phyloP scores from a whole-genome alignment of 1,140 invertebrate genomes.

The Choristoneura fumiferana region DNA sequence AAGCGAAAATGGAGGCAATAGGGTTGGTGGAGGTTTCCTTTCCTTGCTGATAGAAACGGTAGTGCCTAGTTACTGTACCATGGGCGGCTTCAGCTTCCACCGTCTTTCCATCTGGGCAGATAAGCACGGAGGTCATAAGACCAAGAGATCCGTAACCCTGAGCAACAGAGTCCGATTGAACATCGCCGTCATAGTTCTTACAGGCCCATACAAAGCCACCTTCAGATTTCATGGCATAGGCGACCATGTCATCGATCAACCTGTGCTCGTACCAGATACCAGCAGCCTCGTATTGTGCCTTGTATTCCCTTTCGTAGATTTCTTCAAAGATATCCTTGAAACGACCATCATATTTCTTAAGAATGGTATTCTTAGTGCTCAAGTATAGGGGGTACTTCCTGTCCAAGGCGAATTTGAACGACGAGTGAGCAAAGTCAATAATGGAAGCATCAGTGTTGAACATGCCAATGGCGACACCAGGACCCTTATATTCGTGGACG shows the following conservation, averaged over 20 bases:
- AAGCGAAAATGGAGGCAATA: conserved; percentile 99
- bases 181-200: conserved; percentile 99
- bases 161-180: conserved; percentile 98
- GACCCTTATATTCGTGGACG: conserved; percentile 91
- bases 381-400: conserved; percentile 95
- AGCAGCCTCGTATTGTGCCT: conserved; percentile 89
- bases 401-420: conserved; percentile 93
- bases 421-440: conserved; percentile 94
- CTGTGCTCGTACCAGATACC: conserved; percentile 98
- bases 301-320: conserved; percentile 96
- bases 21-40: conserved; percentile 99
- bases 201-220: conserved; percentile 99
- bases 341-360: conserved; percentile 98
- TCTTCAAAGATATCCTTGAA: conserved; percentile 99
- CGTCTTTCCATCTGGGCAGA: conserved; percentile 98
- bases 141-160: conserved; percentile 96
- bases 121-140: conserved; percentile 96
- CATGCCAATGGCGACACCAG: conserved; percentile 96
- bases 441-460: conserved; percentile 98
- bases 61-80: conserved; percentile 98
- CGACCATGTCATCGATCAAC: conserved; percentile 99
- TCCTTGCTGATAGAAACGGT: conserved; percentile 94
- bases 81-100: conserved; percentile 99
- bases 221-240: conserved; percentile 98
- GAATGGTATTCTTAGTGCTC: conserved; percentile 99